Conservation (phyloP, 2,113 vertebrate genomes). For the Nettapus auritus region DNA sequence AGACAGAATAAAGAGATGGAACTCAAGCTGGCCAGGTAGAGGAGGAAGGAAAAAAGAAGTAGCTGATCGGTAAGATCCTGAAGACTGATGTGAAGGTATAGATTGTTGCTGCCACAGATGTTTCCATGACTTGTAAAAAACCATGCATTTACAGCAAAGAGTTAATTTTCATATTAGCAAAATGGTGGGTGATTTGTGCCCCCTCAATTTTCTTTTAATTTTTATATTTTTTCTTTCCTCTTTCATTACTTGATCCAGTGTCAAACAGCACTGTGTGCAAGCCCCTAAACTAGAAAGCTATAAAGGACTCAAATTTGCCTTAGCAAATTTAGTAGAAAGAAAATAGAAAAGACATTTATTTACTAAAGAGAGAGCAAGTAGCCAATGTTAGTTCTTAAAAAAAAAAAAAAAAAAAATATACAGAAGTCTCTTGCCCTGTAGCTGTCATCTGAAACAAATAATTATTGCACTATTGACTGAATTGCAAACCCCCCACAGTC, state of each 20-base stretch:
- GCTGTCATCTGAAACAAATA: neutral
- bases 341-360: neutral
- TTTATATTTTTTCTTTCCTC: neutral
- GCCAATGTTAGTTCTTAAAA: rapidly evolving
- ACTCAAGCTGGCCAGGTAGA: neutral
- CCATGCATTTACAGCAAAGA: neutral
- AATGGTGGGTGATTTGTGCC: neutral
- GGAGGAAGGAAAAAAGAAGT: neutral
- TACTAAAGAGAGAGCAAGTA: neutral
- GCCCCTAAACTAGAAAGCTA: neutral
- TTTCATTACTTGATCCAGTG: neutral
- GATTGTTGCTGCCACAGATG: neutral
- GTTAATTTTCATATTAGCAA: neutral
- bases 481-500: neutral
- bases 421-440: neutral
- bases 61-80: neutral
- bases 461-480: constrained; percentile 20
- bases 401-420: neutral
- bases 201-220: neutral
- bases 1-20: neutral
- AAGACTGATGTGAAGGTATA: neutral
- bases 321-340: neutral
- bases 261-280: neutral
- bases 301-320: neutral
- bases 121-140: neutral